Base-by-base conservation (phyloP, 2,113 vertebrate genomes). In the Aspiorhynchus laticeps region DNA sequence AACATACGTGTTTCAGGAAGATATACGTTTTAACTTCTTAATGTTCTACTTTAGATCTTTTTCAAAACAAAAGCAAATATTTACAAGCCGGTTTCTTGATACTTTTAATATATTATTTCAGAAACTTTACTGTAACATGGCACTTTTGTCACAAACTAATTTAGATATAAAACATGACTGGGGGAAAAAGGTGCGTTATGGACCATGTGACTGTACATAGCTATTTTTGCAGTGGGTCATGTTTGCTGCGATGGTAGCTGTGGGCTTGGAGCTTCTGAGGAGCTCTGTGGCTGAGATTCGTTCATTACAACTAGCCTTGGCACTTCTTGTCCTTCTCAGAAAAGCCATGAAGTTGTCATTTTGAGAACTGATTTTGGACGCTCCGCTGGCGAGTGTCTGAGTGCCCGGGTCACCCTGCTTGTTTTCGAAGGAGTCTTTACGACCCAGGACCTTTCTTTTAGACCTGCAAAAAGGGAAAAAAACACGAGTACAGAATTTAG, bases 271-370 rank as follows among this genome's bases (percentile, higher is more conserved):
- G 92, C 94, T 96, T 93, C 95, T 97, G 80, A 97, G 95, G 87
- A 97, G 95, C 91, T 97, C 96, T 0, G 96, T 93, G 0, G 97
- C 97, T 1, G 97, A 97, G 0, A 96, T 93, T 24, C 97, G 95
- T 83, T 93, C 93, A 51, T 93, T 92, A 0, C 93, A 89, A 38
- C 93, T 92, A 48, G 93, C 87, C 93, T 96, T 97, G 81, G 89
- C 86, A 90, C 95, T 96, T 79, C 96, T 93, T 78, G 96, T 96
- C 91, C 96, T 96, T 89, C 96, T 96, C 24, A 97, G 95, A 86
- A 97, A 92, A 82, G 96, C 97, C 93, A 97, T 97, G 90, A 97
- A 97, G 91, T 96, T 96, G 90, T 97, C 96, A 0, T 96, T 97
- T 92, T 95, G 95, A 91, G 94, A 95, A 84, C 93, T 94, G 51